Conservation (phyloP, 2,797 vertebrate genomes). For the Allobates femoralis region DNA sequence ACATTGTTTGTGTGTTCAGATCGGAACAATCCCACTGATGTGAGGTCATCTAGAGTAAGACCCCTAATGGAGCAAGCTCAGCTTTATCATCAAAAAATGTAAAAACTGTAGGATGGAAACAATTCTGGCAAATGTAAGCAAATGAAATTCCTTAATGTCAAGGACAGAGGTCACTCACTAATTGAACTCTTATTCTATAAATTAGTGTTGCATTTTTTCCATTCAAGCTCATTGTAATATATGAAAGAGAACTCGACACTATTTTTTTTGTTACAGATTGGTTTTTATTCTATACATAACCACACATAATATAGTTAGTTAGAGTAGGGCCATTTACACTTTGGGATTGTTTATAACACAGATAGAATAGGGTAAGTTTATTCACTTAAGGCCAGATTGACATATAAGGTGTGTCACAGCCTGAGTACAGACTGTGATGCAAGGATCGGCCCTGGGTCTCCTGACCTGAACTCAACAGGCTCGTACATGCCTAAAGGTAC, state of each 20-base stretch:
- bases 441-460: too few species aligned
- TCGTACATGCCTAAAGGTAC: too few species aligned
- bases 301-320: not conserved
- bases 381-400: too few species aligned
- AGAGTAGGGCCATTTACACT: not conserved
- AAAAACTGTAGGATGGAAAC: constrained; percentile 43
- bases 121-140: constrained; percentile 34
- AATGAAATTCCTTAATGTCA: constrained; percentile 28
- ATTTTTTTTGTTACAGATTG: not conserved
- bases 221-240: not conserved
- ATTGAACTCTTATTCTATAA: constrained; percentile 5
- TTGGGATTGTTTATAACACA: too few species aligned
- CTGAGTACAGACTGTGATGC: too few species aligned
- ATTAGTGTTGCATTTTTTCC: not conserved
- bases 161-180: constrained; percentile 5
- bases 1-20: constrained; percentile 59
- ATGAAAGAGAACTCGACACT: not conserved
- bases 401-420: too few species aligned
- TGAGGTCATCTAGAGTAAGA: constrained; percentile 30
- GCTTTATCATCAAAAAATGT: constrained; percentile 38
- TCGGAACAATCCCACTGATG: constrained; percentile 37
- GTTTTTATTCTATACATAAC: not conserved
- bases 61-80: constrained; percentile 27
- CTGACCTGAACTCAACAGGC: too few species aligned
- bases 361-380: too few species aligned